Percentiles rank a stretch among this genome's conserved stretches.
Evolutionary conservation across 2,888 invertebrate species (phyloP).

Genomic region (Esperia sulphurella): DNA sequence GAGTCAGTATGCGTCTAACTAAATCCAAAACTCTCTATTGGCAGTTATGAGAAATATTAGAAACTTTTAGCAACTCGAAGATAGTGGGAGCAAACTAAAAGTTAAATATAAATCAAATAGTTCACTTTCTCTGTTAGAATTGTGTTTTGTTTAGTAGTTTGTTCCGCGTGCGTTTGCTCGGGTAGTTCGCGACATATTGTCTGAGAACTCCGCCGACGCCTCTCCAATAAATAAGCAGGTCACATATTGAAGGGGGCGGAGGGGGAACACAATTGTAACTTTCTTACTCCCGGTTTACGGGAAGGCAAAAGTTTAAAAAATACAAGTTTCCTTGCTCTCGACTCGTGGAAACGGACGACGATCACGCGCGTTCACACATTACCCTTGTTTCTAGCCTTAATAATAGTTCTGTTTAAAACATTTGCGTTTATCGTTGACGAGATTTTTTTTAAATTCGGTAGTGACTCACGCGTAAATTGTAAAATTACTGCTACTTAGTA

Average conservation of each 20-base stretch:
- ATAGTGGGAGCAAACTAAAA: constrained; percentile 27
- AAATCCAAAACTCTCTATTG: background rate
- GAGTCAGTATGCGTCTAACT: background rate
- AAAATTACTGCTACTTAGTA: constrained; percentile 16
- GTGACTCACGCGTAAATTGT: no score
- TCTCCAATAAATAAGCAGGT: constrained; percentile 78
- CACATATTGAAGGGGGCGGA: constrained; percentile 76
- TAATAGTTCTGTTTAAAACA: no score
- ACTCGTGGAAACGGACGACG: constrained; percentile 42
- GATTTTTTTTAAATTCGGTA: no score
- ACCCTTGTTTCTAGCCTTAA: no score
- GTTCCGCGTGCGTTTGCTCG: constrained; percentile 54
- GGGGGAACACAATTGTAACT: constrained; percentile 78
- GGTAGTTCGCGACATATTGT: constrained; percentile 74
- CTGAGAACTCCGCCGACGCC: constrained; percentile 73
- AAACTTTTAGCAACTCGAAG: constrained; percentile 16
- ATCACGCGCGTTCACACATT: background rate
- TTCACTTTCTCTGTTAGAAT: constrained; percentile 58
- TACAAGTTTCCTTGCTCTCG: constrained; percentile 63
- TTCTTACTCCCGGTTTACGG: constrained; percentile 64
- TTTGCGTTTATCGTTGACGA: no score
- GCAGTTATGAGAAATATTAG: constrained; percentile 13
- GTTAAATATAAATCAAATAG: constrained; percentile 61
- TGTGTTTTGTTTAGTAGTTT: constrained; percentile 65
- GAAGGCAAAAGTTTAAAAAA: constrained; percentile 77